A percentile compares a stretch with the other conserved stretches of the same genome.
These are phyloP conservation scores for Cancer borealis DNA, from an alignment of 2,888 invertebrate species.

Conservation along the genomic window DNA sequence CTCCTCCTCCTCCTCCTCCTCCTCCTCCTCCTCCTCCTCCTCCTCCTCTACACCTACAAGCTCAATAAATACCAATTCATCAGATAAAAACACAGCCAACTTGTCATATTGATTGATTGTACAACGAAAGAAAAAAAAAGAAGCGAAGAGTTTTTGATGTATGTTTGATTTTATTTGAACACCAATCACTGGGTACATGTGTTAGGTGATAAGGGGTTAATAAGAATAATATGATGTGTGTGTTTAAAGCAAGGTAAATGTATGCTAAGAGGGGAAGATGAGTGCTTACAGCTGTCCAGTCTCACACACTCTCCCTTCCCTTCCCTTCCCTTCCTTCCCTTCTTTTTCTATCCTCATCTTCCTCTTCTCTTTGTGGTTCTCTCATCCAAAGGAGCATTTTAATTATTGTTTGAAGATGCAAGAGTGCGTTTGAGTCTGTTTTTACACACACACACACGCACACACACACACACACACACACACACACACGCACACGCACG, in stretches of 20 bases:
- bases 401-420: slow-evolving; percentile 14
- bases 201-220: too few relatives aligned
- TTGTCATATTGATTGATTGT: background rate
- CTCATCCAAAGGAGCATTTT: background rate
- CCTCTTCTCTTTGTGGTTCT: background rate
- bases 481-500: slow-evolving; percentile 16
- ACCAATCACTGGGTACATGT: too few relatives aligned
- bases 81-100: slow-evolving; percentile 2
- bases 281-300: too few relatives aligned
- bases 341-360: too few relatives aligned
- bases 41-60: background rate
- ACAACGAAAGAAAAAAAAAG: too few relatives aligned
- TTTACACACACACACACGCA: background rate
- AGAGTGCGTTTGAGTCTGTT: background rate
- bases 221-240: too few relatives aligned
- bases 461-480: slow-evolving; percentile 43
- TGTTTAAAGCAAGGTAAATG: too few relatives aligned
- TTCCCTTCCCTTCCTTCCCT: background rate
- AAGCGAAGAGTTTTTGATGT: too few relatives aligned
- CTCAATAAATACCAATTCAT: background rate
- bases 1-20: too few relatives aligned
- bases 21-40: background rate
- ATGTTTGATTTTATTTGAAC: too few relatives aligned
- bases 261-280: too few relatives aligned
- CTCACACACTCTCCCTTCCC: background rate